Evolutionary conservation across 2,113 vertebrate genomes (phyloP).

Genomic region (Regulus satrapa): DNA sequence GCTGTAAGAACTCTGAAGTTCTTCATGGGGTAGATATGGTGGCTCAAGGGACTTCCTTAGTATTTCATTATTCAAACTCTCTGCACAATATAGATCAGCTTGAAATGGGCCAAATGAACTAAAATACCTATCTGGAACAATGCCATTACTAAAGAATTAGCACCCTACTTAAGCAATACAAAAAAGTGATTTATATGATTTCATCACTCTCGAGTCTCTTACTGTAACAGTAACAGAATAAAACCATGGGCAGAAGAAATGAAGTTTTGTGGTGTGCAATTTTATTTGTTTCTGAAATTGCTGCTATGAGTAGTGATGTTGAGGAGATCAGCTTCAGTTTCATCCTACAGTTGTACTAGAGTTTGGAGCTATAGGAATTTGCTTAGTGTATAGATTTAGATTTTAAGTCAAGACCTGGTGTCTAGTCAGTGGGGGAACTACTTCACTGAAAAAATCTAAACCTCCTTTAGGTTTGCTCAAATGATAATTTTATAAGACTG

Average conservation of each 20-base stretch:
- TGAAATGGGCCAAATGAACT: neutral
- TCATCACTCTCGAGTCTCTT: neutral
- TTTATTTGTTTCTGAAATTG: neutral
- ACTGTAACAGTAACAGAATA: neutral
- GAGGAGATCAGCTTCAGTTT: neutral
- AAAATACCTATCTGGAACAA: neutral
- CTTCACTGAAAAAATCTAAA: neutral
- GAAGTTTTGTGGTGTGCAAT: neutral
- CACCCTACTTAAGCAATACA: neutral
- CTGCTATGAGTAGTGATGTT: neutral
- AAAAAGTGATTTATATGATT: neutral
- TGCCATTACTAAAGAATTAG: neutral
- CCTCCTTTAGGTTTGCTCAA: neutral
- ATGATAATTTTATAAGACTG: neutral
- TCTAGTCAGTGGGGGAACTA: neutral
- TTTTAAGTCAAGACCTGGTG: neutral
- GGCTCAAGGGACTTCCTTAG: neutral
- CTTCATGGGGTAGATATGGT: neutral
- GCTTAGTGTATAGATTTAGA: neutral
- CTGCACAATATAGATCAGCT: neutral
- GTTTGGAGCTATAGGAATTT: neutral
- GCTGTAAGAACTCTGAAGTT: neutral
- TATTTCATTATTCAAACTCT: neutral
- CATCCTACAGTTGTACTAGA: neutral
- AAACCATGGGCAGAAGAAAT: neutral